These are phyloP conservation scores for Meiosimyza decipiens DNA, from an alignment of 2,888 invertebrate species.

Conservation along the genomic window DNA sequence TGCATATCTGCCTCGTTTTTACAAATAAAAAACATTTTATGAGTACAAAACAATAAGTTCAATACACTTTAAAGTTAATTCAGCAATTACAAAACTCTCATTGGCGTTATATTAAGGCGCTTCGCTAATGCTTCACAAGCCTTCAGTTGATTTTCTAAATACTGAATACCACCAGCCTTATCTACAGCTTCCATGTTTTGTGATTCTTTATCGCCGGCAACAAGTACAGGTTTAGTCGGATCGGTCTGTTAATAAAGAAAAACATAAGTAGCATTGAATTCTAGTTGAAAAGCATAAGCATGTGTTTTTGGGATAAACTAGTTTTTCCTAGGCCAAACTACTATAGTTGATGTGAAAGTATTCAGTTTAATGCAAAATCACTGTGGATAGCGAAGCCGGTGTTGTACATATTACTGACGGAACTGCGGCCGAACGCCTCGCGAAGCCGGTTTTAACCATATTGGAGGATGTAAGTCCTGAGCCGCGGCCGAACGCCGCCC, in stretches of 20 bases:
- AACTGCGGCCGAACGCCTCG: too few species aligned
- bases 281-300: not conserved
- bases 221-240: conserved; percentile 75
- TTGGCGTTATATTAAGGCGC: conserved; percentile 70
- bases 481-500: too few species aligned
- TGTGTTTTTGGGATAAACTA: too few species aligned
- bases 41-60: not conserved
- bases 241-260: conserved; percentile 68
- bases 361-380: too few species aligned
- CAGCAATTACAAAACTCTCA: conserved; percentile 51
- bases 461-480: too few species aligned
- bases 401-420: too few species aligned
- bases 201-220: conserved; percentile 89
- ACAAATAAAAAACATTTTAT: not conserved
- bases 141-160: conserved; percentile 81
- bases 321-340: too few species aligned
- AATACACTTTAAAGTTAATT: not conserved
- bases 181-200: conserved; percentile 76
- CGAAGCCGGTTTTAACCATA: too few species aligned
- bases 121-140: conserved; percentile 73
- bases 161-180: conserved; percentile 78
- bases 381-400: too few species aligned
- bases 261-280: not conserved
- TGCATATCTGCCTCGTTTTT: too few species aligned
- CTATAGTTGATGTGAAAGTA: too few species aligned